Percentiles rank a stretch among this genome's conserved stretches.
Evolutionary conservation across 2,113 vertebrate genomes (phyloP).

Genomic region (Aldabrachelys gigantea): DNA sequence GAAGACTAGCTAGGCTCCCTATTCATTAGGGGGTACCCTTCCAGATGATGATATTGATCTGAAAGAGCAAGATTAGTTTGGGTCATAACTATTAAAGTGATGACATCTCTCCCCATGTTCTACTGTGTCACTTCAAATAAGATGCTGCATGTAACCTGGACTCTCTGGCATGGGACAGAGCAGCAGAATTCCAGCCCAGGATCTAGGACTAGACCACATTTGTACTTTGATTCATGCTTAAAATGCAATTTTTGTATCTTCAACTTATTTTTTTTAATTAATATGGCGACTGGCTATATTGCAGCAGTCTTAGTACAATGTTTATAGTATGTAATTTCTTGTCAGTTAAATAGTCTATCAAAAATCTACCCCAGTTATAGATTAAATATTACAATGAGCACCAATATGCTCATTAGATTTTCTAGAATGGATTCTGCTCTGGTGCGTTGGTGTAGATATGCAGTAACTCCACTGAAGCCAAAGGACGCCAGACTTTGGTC

Average conservation of each 20-base stretch:
- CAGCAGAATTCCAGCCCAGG: background rate
- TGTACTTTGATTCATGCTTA: background rate
- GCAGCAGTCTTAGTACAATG: background rate
- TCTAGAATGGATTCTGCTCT: background rate
- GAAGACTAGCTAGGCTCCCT: background rate
- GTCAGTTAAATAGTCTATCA: background rate
- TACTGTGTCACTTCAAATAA: background rate
- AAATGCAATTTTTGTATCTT: background rate
- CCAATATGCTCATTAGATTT: background rate
- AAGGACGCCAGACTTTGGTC: background rate
- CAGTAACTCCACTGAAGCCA: background rate
- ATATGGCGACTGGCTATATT: background rate
- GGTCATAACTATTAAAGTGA: background rate
- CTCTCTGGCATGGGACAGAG: background rate
- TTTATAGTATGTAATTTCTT: background rate
- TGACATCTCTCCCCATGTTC: background rate
- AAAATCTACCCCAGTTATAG: background rate
- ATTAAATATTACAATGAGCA: background rate
- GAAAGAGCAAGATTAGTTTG: background rate
- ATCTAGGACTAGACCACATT: background rate
- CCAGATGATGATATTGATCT: background rate
- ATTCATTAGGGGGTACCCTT: background rate
- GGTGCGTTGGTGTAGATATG: background rate
- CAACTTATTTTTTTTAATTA: background rate
- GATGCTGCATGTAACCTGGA: background rate